Evolutionary conservation across 2,888 invertebrate species (phyloP).

Genomic region (Cephus rjabovi): DNA sequence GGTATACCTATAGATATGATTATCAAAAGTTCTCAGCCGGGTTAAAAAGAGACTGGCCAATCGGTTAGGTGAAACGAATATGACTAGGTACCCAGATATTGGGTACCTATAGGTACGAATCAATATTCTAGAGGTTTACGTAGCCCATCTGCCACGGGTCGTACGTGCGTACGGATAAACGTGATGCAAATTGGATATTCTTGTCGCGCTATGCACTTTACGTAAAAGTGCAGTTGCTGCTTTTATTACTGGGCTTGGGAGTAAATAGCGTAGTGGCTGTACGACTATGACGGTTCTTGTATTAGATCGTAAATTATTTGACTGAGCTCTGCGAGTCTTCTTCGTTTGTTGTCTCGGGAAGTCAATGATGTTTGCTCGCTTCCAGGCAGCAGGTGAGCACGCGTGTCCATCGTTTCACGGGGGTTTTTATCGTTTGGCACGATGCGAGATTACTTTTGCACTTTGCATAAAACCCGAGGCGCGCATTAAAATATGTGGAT

Average conservation of each 20-base stretch:
- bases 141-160: not conserved
- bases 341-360: not conserved
- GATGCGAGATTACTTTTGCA: conserved; percentile 2
- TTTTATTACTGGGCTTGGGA: not conserved
- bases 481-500: conserved; percentile 10
- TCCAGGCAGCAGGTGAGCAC: not conserved
- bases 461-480: conserved; percentile 7
- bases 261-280: not conserved
- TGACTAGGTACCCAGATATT: not conserved
- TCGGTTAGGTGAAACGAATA: not conserved
- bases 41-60: not conserved
- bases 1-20: not conserved
- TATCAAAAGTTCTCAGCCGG: not conserved
- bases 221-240: not conserved
- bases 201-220: not conserved
- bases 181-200: not conserved
- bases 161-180: not conserved
- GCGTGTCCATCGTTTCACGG: not conserved
- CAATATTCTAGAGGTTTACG: not conserved
- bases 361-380: not conserved
- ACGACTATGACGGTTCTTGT: not conserved
- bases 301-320: not conserved
- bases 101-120: not conserved
- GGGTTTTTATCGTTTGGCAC: not conserved
- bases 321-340: not conserved